A percentile compares a stretch with the other conserved stretches of the same genome.
These are phyloP conservation scores for Miltochrista miniata DNA, from an alignment of 2,888 invertebrate genomes.

Conservation along the genomic window DNA sequence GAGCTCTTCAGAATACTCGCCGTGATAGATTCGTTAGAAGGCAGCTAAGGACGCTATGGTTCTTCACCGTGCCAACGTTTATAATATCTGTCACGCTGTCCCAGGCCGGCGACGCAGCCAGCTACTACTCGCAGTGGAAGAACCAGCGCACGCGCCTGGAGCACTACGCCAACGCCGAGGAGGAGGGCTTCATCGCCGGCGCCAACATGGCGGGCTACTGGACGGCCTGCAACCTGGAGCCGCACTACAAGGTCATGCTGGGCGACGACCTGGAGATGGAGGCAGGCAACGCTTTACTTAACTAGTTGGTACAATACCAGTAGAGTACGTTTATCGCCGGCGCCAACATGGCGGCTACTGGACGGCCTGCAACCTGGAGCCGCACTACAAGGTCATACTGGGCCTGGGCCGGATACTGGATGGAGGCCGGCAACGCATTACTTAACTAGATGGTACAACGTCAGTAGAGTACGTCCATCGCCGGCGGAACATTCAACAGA, in stretches of 20 bases:
- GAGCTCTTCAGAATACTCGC: too few species aligned
- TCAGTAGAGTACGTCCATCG: too few species aligned
- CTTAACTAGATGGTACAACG: too few species aligned
- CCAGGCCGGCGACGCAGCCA: slow-evolving; percentile 75
- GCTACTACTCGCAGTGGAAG: slow-evolving; percentile 69
- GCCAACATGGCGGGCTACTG: slow-evolving; percentile 75
- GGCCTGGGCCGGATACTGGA: slow-evolving; percentile 33
- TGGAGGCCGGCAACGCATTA: slow-evolving; percentile 22
- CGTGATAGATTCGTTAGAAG: too few species aligned
- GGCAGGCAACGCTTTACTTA: slow-evolving; percentile 13
- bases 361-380: slow-evolving; percentile 67
- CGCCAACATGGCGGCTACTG: slow-evolving; percentile 73
- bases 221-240: slow-evolving; percentile 67
- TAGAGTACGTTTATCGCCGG: slow-evolving; percentile 66
- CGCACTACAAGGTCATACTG: slow-evolving; percentile 53
- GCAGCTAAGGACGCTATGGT: too few species aligned
- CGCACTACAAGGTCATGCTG: slow-evolving; percentile 53
- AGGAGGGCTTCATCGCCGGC: slow-evolving; percentile 68
- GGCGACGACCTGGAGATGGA: slow-evolving; percentile 36
- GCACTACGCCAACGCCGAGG: slow-evolving; percentile 58
- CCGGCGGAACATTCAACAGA: too few species aligned
- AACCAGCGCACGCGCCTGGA: slow-evolving; percentile 59
- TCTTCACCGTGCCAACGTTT: too few species aligned
- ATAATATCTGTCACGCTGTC: not conserved
- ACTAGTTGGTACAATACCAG: too few species aligned